Evolutionary conservation across 64 coral and sea anemone genomes (phyloP).

Genomic region (Catalaphyllia jardinei): DNA sequence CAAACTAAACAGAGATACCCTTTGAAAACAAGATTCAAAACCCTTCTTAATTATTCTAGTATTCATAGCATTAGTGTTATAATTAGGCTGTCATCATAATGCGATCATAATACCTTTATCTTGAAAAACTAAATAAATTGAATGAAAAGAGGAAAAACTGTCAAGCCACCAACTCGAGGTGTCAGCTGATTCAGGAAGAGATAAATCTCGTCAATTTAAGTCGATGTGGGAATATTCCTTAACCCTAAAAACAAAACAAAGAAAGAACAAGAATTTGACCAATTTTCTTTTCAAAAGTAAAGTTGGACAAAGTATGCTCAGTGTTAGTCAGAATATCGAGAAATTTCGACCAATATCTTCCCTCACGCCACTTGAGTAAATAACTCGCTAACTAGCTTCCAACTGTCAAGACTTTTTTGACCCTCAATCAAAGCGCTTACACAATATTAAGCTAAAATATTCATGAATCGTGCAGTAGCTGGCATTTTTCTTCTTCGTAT

Average conservation of each 20-base stretch:
- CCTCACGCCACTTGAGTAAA: not conserved
- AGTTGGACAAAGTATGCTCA: not conserved
- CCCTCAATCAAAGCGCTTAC: not conserved
- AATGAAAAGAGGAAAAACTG: slow-evolving; percentile 6
- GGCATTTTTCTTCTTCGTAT: not conserved
- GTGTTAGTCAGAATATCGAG: not conserved
- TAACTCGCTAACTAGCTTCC: not conserved
- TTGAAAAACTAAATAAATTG: slow-evolving; percentile 18
- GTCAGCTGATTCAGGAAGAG: not conserved
- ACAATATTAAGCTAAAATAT: not conserved
- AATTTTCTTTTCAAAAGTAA: not conserved
- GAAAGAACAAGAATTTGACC: not conserved
- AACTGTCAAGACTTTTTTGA: not conserved
- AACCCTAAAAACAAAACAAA: not conserved
- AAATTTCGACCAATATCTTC: slow-evolving; percentile 1
- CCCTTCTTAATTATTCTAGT: slow-evolving; percentile 30
- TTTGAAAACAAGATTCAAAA: slow-evolving; percentile 56
- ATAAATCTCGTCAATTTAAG: not conserved
- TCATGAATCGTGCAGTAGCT: not conserved
- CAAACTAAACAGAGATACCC: slow-evolving; percentile 46
- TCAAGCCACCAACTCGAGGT: not conserved
- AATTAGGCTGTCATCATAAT: slow-evolving; percentile 32
- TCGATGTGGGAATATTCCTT: not conserved
- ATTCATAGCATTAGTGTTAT: slow-evolving; percentile 36
- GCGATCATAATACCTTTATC: slow-evolving; percentile 19